Evolutionary conservation across 2,888 invertebrate species (phyloP).

Genomic region (Sinelater perroti): DNA sequence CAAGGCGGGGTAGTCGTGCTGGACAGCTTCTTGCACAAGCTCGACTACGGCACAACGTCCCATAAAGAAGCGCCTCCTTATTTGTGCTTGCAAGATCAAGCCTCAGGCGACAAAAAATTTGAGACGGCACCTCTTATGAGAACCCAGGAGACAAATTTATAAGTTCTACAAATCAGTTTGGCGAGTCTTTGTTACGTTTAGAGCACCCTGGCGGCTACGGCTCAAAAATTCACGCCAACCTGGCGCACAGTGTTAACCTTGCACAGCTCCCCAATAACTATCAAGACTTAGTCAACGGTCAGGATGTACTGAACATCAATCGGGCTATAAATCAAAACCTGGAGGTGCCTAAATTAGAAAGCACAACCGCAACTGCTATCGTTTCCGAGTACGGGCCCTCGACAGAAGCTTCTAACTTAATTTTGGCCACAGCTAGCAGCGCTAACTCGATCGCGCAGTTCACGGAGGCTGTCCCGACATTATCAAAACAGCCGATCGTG

Average conservation of each 20-base stretch:
- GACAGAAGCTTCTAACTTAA: not conserved
- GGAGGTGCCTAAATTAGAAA: slow-evolving; percentile 38
- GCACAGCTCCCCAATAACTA: slow-evolving; percentile 43
- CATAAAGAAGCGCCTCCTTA: not conserved
- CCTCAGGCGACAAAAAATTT: not conserved
- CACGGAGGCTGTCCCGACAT: slow-evolving; percentile 14
- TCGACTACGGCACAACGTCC: not conserved
- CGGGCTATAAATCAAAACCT: slow-evolving; percentile 55
- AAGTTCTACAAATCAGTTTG: not conserved
- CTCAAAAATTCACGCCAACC: slow-evolving; percentile 34
- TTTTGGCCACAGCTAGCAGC: not conserved
- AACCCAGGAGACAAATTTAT: slow-evolving; percentile 13
- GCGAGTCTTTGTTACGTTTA: not conserved
- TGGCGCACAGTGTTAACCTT: slow-evolving; percentile 2
- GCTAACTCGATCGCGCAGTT: not conserved
- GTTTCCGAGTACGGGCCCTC: slow-evolving; percentile 40
- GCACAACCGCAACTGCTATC: slow-evolving; percentile 43
- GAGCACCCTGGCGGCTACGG: slow-evolving; percentile 51
- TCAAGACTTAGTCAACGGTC: slow-evolving; percentile 69
- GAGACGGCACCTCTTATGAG: slow-evolving; percentile 22
- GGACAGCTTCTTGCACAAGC: not conserved
- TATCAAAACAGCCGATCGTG: slow-evolving; percentile 56
- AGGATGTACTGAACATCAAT: slow-evolving; percentile 72
- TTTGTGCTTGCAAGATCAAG: not conserved
- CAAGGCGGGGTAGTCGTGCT: slow-evolving; percentile 1